Evolutionary conservation across 2,888 invertebrate genomes (phyloP).

Genomic region (Melinopterus prodromus): DNA sequence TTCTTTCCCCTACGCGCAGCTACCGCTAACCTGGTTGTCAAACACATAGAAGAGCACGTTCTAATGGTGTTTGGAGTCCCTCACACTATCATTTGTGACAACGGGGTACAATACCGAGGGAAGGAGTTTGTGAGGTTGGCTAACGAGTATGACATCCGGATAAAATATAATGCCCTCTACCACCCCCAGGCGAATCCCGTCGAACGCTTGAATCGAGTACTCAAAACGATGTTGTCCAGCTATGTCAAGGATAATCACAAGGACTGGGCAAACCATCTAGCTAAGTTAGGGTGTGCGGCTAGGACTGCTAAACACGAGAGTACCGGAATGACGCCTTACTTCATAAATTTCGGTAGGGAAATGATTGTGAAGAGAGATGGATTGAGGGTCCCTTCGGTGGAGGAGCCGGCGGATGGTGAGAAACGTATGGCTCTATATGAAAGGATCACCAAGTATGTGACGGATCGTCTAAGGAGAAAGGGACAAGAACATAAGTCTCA

Average conservation of each 20-base stretch:
- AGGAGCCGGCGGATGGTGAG: conserved; percentile 41
- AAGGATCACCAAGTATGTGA: not conserved
- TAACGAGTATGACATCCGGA: conserved; percentile 38
- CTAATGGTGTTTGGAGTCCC: conserved; percentile 47
- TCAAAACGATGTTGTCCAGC: conserved; percentile 29
- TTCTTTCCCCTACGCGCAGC: conserved; percentile 43
- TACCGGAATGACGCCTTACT: too few relatives aligned
- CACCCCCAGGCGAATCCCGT: not conserved
- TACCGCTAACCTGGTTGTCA: conserved; percentile 35
- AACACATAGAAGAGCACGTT: conserved; percentile 41
- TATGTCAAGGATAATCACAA: conserved; percentile 39
- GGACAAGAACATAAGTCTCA: not conserved
- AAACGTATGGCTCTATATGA: not conserved
- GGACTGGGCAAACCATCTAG: too few relatives aligned
- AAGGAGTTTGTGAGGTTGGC: conserved; percentile 32
- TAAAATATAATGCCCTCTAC: conserved; percentile 45
- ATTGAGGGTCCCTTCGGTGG: not conserved
- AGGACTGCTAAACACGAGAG: too few relatives aligned
- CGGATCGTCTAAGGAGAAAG: not conserved
- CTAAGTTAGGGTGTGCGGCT: too few relatives aligned
- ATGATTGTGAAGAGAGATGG: too few relatives aligned
- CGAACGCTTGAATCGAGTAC: too few relatives aligned
- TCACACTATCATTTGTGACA: conserved; percentile 44
- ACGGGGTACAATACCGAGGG: conserved; percentile 45
- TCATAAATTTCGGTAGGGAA: too few relatives aligned